Conservation (phyloP, 2,888 invertebrate genomes). For the Hetaerina titia region DNA sequence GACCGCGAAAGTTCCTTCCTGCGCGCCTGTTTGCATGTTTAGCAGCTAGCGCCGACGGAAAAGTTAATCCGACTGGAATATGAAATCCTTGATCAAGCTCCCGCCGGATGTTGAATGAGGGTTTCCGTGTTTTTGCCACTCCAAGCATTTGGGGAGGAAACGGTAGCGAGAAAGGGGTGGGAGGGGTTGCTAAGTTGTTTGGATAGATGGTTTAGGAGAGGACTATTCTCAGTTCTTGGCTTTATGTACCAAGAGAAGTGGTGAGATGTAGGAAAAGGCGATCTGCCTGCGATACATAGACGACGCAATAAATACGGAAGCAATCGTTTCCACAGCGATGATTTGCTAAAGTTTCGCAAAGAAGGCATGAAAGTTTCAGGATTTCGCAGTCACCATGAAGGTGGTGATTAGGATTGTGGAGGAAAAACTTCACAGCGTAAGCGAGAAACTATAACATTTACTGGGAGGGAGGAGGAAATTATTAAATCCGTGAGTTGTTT, state of each 20-base stretch:
- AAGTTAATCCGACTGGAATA: constrained; percentile 3
- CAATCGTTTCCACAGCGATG: not conserved
- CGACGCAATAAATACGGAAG: not conserved
- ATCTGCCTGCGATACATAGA: too few relatives aligned
- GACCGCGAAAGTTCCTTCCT: constrained; percentile 7
- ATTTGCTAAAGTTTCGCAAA: not conserved
- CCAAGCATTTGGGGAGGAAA: not conserved
- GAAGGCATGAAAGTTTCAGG: not conserved
- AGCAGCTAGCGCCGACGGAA: not conserved
- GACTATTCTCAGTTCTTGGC: not conserved
- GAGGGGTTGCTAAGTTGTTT: too few relatives aligned
- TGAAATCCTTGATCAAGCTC: not conserved
- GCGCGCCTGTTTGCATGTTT: not conserved
- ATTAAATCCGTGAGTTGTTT: too few relatives aligned
- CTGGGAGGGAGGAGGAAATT: too few relatives aligned
- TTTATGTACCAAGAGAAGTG: not conserved
- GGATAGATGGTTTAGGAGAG: not conserved
- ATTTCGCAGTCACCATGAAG: not conserved
- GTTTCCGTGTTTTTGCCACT: not conserved
- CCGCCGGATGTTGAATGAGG: not conserved
- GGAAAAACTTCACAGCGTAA: not conserved
- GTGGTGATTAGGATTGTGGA: not conserved
- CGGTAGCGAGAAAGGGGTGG: not conserved
- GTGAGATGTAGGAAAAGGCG: too few relatives aligned
- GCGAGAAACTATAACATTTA: not conserved